Evolutionary conservation across 2,888 invertebrate species (phyloP).

Genomic region (Pristionchus maxplancki): DNA sequence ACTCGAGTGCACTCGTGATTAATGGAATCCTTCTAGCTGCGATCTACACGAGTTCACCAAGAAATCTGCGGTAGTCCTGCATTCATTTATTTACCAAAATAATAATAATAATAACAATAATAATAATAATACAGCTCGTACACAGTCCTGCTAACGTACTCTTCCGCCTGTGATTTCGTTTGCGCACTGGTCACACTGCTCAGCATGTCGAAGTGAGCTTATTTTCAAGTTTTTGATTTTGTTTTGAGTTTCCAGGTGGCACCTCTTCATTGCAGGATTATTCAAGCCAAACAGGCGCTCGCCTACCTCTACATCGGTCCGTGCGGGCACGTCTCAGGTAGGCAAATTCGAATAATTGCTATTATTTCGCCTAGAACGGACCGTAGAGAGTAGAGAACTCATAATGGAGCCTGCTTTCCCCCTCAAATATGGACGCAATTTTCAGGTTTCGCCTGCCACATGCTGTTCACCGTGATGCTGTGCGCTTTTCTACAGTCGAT

Average conservation of each 20-base stretch:
- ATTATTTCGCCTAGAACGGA: too few relatives aligned
- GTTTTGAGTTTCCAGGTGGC: too few relatives aligned
- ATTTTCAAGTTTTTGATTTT: too few relatives aligned
- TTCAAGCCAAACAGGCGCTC: neutral
- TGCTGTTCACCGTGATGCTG: neutral
- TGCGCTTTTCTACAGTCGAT: neutral
- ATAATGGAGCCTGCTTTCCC: too few relatives aligned
- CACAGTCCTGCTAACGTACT: neutral
- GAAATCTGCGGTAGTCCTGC: neutral
- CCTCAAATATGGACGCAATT: too few relatives aligned
- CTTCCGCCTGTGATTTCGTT: neutral
- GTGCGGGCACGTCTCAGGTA: neutral
- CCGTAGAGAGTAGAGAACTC: too few relatives aligned
- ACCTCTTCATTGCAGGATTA: neutral
- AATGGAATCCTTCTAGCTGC: neutral
- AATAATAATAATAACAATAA: too few relatives aligned
- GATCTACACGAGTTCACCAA: neutral
- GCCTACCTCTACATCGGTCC: neutral
- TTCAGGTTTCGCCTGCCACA: neutral
- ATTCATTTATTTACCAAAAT: too few relatives aligned
- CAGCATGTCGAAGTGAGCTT: neutral
- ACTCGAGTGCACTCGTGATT: neutral
- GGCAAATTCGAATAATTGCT: too few relatives aligned
- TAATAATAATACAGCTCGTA: neutral
- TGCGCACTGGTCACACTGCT: neutral